Percentiles rank a stretch among this genome's conserved stretches.
These are phyloP conservation scores for Cichladusa arquata DNA, from an alignment of 2,113 vertebrate genomes.

Conservation along the genomic window DNA sequence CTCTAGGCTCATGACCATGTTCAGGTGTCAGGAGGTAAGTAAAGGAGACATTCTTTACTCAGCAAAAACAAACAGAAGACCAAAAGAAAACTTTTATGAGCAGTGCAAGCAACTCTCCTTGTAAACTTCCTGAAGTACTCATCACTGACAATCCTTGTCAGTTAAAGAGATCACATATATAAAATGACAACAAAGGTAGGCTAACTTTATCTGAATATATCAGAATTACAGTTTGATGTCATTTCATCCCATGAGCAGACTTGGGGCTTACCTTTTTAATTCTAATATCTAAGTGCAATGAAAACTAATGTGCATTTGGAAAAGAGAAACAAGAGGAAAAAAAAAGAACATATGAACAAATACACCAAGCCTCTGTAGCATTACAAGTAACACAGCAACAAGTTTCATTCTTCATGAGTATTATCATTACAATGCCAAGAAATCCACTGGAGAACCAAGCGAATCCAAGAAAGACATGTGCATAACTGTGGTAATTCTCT, in stretches of 20 bases:
- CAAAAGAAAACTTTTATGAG: neutral
- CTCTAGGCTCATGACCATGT: neutral
- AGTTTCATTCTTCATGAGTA: neutral
- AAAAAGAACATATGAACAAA: neutral
- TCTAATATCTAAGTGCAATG: neutral
- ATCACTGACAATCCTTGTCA: neutral
- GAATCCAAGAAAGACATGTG: neutral
- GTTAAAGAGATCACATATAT: neutral
- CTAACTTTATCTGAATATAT: neutral
- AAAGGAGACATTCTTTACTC: neutral
- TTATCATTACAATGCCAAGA: neutral
- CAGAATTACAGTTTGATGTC: neutral
- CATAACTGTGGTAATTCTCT: neutral
- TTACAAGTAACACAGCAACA: neutral
- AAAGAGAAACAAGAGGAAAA: neutral
- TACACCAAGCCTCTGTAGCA: neutral
- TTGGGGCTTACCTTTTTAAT: neutral
- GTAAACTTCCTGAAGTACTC: neutral
- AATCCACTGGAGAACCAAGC: neutral
- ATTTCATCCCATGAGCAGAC: neutral
- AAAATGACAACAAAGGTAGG: neutral
- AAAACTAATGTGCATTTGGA: neutral
- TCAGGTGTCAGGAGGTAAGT: neutral
- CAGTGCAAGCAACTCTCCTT: neutral
- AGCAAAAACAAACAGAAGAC: neutral